These are phyloP conservation scores for Xenopus laevis DNA, from an alignment of 2,113 vertebrate genomes.

Conservation along the genomic window DNA sequence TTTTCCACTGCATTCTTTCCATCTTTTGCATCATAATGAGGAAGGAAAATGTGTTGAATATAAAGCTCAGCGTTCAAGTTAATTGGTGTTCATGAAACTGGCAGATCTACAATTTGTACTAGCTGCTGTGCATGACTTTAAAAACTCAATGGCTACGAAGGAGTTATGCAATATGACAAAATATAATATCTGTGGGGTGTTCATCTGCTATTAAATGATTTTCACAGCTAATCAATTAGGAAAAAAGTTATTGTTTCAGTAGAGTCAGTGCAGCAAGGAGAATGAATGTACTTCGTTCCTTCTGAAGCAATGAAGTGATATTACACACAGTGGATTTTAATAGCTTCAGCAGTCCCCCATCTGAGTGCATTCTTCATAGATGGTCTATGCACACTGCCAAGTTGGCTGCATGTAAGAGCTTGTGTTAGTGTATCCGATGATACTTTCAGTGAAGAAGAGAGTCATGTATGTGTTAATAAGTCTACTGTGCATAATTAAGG, in stretches of 20 bases:
- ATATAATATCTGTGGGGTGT: background rate
- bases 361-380: slow-evolving; percentile 21
- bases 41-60: slow-evolving; percentile 31
- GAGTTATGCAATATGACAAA: slow-evolving; percentile 24
- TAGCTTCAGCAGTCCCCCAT: slow-evolving; percentile 12
- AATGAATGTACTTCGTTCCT: slow-evolving; percentile 10
- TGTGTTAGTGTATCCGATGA: background rate
- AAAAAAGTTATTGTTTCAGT: slow-evolving; percentile 12
- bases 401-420: background rate
- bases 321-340: slow-evolving; percentile 31
- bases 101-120: slow-evolving; percentile 33
- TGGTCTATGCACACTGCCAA: background rate
- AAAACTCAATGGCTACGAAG: slow-evolving; percentile 32
- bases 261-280: background rate
- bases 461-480: too few species aligned
- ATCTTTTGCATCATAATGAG: slow-evolving; percentile 24
- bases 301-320: slow-evolving; percentile 29
- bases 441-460: background rate
- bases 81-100: slow-evolving; percentile 20
- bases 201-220: slow-evolving; percentile 25
- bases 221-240: slow-evolving; percentile 23
- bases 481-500: too few species aligned
- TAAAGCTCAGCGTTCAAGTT: slow-evolving; percentile 22
- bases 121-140: slow-evolving; percentile 21
- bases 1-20: slow-evolving; percentile 22